Percentiles rank a stretch among this genome's conserved stretches.
phyloP scores from a whole-genome alignment of 2,797 vertebrate genomes.

The Acridotheres tristis region DNA sequence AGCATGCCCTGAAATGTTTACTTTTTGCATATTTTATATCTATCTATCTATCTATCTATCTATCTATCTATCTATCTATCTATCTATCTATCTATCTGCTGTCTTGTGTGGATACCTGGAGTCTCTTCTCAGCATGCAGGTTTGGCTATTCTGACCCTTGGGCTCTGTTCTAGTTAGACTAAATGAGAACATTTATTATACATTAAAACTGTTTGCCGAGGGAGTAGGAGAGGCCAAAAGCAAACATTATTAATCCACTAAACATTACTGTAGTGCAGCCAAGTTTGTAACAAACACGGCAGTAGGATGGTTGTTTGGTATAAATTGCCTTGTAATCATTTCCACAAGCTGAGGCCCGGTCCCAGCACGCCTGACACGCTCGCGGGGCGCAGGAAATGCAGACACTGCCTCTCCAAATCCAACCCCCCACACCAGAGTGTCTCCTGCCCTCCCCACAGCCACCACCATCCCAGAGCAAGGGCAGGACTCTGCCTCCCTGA shows the following conservation, averaged over 20 bases:
- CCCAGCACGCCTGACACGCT: neutral
- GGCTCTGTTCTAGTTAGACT: neutral
- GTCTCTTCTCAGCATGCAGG: neutral
- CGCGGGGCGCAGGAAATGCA: accelerated
- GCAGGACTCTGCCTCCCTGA: neutral
- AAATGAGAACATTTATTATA: neutral
- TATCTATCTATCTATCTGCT: neutral
- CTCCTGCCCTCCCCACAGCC: neutral
- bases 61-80: neutral
- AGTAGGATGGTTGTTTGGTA: neutral
- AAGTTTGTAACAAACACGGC: constrained; percentile 21
- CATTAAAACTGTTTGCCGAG: constrained; percentile 3
- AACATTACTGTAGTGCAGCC: neutral
- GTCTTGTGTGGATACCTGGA: neutral
- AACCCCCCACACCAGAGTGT: neutral
- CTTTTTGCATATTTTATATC: neutral
- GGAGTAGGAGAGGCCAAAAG: constrained; percentile 31
- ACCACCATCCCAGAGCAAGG: neutral
- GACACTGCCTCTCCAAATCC: neutral
- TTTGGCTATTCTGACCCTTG: constrained; percentile 27
- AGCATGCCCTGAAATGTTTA: neutral
- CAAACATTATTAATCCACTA: constrained; percentile 33
- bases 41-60: neutral
- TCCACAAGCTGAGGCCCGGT: neutral
- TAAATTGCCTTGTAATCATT: constrained; percentile 32